Percentiles rank a stretch among this genome's conserved stretches.
Evolutionary conservation across 1,140 invertebrate species (phyloP).

Genomic region (Centruroides sculpturatus): DNA sequence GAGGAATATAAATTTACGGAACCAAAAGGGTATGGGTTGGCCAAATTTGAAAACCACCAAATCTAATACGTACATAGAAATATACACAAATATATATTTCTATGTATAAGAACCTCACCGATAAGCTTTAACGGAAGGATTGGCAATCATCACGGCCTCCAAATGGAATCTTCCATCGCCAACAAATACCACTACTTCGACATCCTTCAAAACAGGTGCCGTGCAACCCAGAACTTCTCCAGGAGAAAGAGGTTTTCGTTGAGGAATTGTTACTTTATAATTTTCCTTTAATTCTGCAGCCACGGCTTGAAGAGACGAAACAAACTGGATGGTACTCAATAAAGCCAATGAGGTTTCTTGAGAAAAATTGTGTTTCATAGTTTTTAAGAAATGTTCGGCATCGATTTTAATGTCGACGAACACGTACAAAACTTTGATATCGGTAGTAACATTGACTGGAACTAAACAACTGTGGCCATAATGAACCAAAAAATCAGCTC

Average conservation of each 20-base stretch:
- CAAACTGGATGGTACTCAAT: slow-evolving; percentile 96
- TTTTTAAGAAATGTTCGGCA: slow-evolving; percentile 77
- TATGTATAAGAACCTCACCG: slow-evolving; percentile 28
- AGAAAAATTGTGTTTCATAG: slow-evolving; percentile 55
- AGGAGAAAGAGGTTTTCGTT: slow-evolving; percentile 85
- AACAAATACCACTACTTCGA: slow-evolving; percentile 70
- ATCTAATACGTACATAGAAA: too few species aligned
- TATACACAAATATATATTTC: too few species aligned
- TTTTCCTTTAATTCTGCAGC: slow-evolving; percentile 47
- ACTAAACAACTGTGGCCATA: slow-evolving; percentile 98
- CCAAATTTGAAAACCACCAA: too few species aligned
- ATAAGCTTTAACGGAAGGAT: slow-evolving; percentile 71
- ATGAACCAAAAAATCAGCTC: slow-evolving; percentile 85
- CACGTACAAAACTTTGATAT: slow-evolving; percentile 86
- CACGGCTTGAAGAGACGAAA: slow-evolving; percentile 71
- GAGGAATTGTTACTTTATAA: slow-evolving; percentile 65
- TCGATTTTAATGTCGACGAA: slow-evolving; percentile 88
- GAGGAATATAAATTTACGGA: too few species aligned
- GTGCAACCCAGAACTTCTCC: slow-evolving; percentile 96
- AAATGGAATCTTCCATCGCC: slow-evolving; percentile 98
- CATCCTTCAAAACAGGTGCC: slow-evolving; percentile 60
- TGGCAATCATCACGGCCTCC: slow-evolving; percentile 96
- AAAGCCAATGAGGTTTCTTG: slow-evolving; percentile 48
- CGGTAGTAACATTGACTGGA: slow-evolving; percentile 78
- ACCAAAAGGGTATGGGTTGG: too few species aligned